Percentiles rank a stretch among this genome's conserved stretches.
phyloP scores from a whole-genome alignment of 2,113 vertebrate species.

The Dromiciops gliroides region DNA sequence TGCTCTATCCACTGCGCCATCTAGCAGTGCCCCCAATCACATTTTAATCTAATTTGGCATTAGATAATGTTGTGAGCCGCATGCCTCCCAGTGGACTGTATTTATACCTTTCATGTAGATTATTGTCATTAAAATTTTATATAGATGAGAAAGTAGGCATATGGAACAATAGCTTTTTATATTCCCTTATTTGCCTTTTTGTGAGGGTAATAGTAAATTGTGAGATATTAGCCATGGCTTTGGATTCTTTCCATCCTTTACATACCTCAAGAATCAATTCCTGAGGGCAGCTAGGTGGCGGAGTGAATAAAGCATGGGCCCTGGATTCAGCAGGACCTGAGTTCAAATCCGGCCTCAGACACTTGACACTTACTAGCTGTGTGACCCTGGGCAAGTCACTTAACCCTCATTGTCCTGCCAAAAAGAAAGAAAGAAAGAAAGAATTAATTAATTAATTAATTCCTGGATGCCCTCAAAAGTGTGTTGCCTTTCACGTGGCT shows the following conservation, averaged over 20 bases:
- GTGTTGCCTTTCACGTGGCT: background rate
- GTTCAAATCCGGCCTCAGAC: too few relatives aligned
- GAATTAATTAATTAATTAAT: background rate
- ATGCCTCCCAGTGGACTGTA: background rate
- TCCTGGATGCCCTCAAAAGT: background rate
- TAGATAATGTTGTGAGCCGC: background rate
- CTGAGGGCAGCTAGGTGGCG: too few relatives aligned
- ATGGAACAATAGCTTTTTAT: background rate
- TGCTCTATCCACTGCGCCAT: too few relatives aligned
- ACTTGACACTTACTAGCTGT: too few relatives aligned
- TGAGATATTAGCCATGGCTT: background rate
- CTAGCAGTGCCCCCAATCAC: too few relatives aligned
- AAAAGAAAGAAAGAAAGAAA: too few relatives aligned
- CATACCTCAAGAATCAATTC: background rate
- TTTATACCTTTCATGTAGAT: background rate
- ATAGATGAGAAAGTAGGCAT: background rate
- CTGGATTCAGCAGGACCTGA: too few relatives aligned
- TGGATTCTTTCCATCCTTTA: background rate
- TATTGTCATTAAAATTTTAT: background rate
- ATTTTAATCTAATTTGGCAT: background rate
- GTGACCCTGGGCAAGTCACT: too few relatives aligned
- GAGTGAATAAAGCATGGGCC: too few relatives aligned
- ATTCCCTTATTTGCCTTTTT: background rate
- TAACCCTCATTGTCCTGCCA: too few relatives aligned
- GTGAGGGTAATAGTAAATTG: background rate